Evolutionary conservation across 2,797 vertebrate species (phyloP), one percentile per base, ranked within the genome.

Genomic region (Antrozous pallidus): DNA sequence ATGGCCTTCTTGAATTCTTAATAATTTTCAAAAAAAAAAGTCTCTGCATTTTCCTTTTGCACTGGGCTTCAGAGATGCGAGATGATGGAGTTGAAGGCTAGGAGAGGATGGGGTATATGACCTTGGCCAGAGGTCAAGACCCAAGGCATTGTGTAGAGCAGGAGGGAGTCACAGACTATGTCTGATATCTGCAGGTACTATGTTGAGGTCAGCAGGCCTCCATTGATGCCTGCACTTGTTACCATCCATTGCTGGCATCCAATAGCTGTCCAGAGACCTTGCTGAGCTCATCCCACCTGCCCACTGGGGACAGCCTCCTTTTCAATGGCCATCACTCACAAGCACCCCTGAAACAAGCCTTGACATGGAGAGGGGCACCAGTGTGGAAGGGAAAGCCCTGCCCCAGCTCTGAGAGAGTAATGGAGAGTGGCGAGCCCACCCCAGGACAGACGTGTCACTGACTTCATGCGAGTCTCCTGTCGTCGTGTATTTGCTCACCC

Each of bases 1-100:
- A 12, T 87, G 6, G n/a, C 69, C 51, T 63, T 87, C 71, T 83
- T 42, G 54, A 91, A 71, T 90, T 91, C 51, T 82, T 77, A 33
- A 58, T 38, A 83, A 36, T 63, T 90, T 95, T 28, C 42, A 8
- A 93, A 73, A 8, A 73, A 8, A 77, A 33, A 45, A 92, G 36
- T 28, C 17, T 80, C 33, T 89, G 47, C 18, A 83, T 94, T 79
- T 93, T 93, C 24, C 47, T 88, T 88, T 69, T 80, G 31, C 78
- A 26, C 40, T 82, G 54, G 14, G 45, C 36, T 82, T 40, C 56
- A 56, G 38, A 56, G n/a, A 78, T 24, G 58, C 11, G 6, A 40
- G 70, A 49, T 80, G 38, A 79, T 40, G 17, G 65, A 49, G 40
- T 45, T 33, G 12, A 74, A 6, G 2, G 28, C 31, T 33, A 33